Conservation (phyloP, 2,797 vertebrate species). For the Aldrovandia affinis region DNA sequence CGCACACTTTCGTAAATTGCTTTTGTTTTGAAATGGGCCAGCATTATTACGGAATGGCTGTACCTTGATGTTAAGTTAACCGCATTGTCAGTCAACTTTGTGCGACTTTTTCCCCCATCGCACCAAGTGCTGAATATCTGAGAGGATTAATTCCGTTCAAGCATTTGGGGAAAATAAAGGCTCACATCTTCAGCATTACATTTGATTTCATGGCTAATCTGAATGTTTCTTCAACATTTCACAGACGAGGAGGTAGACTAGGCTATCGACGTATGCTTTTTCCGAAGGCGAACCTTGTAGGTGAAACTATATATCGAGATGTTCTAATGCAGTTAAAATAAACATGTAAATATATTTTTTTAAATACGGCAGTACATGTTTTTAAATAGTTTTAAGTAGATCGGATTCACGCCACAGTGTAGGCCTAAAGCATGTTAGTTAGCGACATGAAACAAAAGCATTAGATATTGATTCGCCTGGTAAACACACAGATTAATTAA, state of each 20-base stretch:
- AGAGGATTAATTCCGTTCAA: background rate
- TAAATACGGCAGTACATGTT: background rate
- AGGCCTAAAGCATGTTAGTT: too few species aligned
- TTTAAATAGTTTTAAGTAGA: background rate
- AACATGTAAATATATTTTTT: conserved; percentile 17
- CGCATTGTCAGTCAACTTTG: conserved; percentile 1
- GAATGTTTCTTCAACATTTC: background rate
- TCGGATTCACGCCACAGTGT: background rate
- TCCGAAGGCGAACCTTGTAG: background rate
- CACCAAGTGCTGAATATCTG: background rate
- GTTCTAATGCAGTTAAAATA: background rate
- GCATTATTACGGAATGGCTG: background rate
- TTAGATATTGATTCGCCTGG: too few species aligned
- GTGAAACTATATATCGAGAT: background rate
- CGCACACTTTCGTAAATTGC: background rate
- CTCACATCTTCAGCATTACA: background rate
- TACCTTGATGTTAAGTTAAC: conserved; percentile 14
- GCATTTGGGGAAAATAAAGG: too few species aligned
- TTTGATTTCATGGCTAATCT: background rate
- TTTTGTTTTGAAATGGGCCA: conserved; percentile 19
- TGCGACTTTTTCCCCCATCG: background rate
- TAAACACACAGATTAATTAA: too few species aligned
- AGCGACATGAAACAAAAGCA: too few species aligned
- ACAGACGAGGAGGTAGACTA: background rate
- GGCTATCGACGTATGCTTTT: background rate